Percentiles rank a stretch among this genome's conserved stretches.
phyloP scores from a whole-genome alignment of 2,797 vertebrate genomes.

The Micropoecilia bifurca region DNA sequence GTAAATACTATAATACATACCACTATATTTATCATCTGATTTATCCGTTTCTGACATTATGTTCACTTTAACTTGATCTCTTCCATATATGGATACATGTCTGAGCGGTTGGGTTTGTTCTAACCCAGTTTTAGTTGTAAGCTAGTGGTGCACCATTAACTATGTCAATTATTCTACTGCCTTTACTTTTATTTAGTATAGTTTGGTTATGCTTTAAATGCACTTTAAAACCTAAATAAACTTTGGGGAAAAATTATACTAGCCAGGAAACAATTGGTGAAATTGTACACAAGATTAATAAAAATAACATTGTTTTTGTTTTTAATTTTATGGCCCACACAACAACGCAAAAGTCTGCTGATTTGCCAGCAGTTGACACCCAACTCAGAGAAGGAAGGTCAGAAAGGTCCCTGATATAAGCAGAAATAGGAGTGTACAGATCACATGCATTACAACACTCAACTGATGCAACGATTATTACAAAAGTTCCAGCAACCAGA shows the following conservation, averaged over 20 bases:
- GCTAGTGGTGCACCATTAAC: too few species aligned
- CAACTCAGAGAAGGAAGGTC: not conserved
- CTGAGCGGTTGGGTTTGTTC: too few species aligned
- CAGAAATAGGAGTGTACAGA: not conserved
- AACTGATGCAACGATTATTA: not conserved
- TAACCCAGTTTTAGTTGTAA: too few species aligned
- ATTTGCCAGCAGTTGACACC: not conserved
- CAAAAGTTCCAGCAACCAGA: not conserved
- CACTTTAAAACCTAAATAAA: too few species aligned
- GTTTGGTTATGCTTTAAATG: too few species aligned
- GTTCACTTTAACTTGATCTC: too few species aligned
- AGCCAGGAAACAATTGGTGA: not conserved
- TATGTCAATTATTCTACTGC: too few species aligned
- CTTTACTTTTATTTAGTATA: too few species aligned
- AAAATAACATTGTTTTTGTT: not conserved
- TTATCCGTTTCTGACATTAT: too few species aligned
- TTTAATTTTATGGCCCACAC: not conserved
- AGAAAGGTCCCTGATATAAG: not conserved
- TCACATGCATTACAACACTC: not conserved
- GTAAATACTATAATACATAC: not conserved
- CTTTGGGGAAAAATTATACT: not conserved
- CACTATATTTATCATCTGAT: too few species aligned
- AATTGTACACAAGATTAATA: not conserved
- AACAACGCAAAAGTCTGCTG: not conserved
- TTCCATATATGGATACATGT: too few species aligned